A percentile compares a stretch with the other conserved stretches of the same genome.
These are phyloP conservation scores for Fregata magnificens DNA, from an alignment of 2,113 vertebrate genomes.

Conservation along the genomic window DNA sequence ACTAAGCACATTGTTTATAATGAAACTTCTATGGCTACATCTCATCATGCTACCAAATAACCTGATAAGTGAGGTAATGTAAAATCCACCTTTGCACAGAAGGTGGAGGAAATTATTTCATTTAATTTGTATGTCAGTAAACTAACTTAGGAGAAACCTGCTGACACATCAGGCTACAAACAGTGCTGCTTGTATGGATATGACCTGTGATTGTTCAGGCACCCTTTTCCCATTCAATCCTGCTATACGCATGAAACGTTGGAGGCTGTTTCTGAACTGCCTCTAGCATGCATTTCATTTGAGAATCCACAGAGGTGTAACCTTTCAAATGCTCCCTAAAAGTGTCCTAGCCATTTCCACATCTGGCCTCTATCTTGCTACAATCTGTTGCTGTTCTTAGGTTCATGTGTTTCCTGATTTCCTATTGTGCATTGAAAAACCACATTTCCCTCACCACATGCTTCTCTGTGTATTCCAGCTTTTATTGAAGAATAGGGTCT, in stretches of 20 bases:
- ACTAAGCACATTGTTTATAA: background rate
- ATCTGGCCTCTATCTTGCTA: constrained; percentile 22
- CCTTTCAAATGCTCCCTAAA: background rate
- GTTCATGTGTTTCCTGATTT: constrained; percentile 27
- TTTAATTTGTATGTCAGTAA: background rate
- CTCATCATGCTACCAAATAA: background rate
- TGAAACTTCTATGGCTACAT: background rate
- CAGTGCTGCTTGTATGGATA: background rate
- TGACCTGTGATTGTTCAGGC: background rate
- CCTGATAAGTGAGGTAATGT: background rate
- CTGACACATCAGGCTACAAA: background rate
- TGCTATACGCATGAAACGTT: rapidly evolving
- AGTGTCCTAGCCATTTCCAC: background rate
- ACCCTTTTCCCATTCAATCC: background rate
- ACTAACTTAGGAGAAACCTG: background rate
- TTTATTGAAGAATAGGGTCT: background rate
- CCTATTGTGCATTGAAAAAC: constrained; percentile 16
- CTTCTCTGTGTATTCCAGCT: background rate
- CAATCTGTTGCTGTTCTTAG: constrained; percentile 2
- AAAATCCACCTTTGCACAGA: background rate
- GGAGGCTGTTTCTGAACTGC: background rate
- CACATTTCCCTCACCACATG: background rate
- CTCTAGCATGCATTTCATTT: background rate
- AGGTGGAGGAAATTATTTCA: background rate
- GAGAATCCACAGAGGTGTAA: background rate